phyloP scores from a whole-genome alignment of 2,113 vertebrate species.

The Ariopsis seemanni region DNA sequence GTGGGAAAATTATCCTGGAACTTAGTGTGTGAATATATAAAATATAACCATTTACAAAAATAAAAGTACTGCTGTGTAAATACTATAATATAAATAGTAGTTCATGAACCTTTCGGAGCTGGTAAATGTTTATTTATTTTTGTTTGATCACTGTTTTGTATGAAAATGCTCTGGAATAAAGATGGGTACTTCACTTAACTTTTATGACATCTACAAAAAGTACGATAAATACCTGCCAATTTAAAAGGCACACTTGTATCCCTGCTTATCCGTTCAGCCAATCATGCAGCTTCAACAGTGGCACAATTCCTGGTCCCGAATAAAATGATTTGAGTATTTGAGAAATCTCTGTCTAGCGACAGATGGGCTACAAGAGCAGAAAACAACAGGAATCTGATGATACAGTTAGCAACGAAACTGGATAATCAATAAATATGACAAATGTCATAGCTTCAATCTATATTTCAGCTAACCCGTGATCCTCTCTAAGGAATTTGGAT shows the following conservation, averaged over 20 bases:
- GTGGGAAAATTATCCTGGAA: neutral
- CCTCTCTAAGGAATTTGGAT: conserved; percentile 2
- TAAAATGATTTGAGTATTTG: neutral
- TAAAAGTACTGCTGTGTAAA: neutral
- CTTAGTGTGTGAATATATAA: neutral
- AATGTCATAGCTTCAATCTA: neutral
- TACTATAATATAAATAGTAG: neutral
- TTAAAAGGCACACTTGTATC: neutral
- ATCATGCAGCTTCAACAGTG: neutral
- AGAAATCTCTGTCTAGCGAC: neutral
- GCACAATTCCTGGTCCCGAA: neutral
- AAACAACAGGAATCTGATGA: too few species aligned
- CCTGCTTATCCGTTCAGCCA: neutral
- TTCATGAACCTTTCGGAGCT: neutral
- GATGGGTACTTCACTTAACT: neutral
- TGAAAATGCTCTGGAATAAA: neutral
- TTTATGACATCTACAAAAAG: neutral
- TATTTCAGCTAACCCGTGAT: neutral
- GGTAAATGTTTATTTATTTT: neutral
- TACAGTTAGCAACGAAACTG: neutral
- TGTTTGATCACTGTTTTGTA: neutral
- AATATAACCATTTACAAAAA: neutral
- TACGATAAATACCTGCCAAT: neutral
- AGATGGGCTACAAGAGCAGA: neutral
- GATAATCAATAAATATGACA: neutral